These are phyloP conservation scores for Plotosus lineatus DNA, from an alignment of 2,113 vertebrate species.

Conservation along the genomic window DNA sequence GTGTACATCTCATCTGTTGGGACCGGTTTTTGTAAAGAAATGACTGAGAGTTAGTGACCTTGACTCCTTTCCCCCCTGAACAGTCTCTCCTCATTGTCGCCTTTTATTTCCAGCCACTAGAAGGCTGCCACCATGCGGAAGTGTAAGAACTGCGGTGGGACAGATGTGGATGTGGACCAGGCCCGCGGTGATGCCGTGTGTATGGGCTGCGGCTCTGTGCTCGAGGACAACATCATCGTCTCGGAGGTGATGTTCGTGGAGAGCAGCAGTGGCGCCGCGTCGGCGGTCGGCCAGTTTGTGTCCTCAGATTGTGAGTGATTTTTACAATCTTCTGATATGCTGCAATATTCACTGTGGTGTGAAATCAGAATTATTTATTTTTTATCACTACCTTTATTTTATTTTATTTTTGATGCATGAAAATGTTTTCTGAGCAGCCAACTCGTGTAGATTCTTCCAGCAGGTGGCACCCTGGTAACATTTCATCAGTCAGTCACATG, in stretches of 20 bases:
- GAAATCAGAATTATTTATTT: too few relatives aligned
- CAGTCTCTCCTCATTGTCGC: background rate
- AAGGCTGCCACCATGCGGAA: slow-evolving; percentile 74
- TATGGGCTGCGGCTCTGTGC: slow-evolving; percentile 88
- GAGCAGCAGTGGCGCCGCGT: slow-evolving; percentile 86
- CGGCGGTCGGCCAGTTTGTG: slow-evolving; percentile 93
- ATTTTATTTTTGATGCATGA: background rate
- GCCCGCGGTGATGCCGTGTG: slow-evolving; percentile 91
- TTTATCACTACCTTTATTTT: background rate
- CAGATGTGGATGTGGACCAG: slow-evolving; percentile 90
- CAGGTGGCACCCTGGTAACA: background rate
- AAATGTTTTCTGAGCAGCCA: background rate
- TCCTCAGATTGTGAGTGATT: slow-evolving; percentile 83
- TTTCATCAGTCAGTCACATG: background rate
- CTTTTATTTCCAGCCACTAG: background rate
- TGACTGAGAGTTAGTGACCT: too few relatives aligned
- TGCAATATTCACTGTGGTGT: background rate
- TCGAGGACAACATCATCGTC: slow-evolving; percentile 98
- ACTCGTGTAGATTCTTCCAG: background rate
- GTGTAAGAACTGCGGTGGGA: slow-evolving; percentile 85
- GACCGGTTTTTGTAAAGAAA: too few relatives aligned
- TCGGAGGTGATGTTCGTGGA: slow-evolving; percentile 96
- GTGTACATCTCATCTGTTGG: too few relatives aligned
- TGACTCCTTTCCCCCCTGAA: background rate
- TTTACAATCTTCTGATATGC: background rate